A percentile compares a stretch with the other conserved stretches of the same genome.
Evolutionary conservation across 2,797 vertebrate genomes (phyloP).

Genomic region (Tapirus indicus): DNA sequence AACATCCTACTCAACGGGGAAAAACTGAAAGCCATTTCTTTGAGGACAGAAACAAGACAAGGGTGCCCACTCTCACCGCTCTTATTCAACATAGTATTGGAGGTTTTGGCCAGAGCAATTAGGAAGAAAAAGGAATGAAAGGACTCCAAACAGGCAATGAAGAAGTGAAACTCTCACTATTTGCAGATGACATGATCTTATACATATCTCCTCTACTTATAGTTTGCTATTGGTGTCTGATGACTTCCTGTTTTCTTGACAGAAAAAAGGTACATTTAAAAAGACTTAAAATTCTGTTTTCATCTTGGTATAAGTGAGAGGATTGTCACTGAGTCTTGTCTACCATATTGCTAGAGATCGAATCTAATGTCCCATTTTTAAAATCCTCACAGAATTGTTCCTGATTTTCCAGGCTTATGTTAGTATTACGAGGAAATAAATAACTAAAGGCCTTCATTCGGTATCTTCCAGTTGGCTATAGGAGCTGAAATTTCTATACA

Average conservation of each 20-base stretch:
- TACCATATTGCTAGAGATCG: neutral
- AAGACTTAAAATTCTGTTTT: neutral
- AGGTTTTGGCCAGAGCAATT: too few species aligned
- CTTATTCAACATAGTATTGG: too few species aligned
- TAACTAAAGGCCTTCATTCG: neutral
- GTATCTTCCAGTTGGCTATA: neutral
- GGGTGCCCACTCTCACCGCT: too few species aligned
- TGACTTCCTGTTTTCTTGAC: neutral
- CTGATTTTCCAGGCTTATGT: conserved; percentile 1
- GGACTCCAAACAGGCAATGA: too few species aligned
- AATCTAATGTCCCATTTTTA: neutral
- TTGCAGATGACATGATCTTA: too few species aligned
- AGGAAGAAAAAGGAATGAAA: too few species aligned
- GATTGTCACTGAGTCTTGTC: neutral
- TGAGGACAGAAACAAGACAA: too few species aligned
- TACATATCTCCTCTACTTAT: neutral
- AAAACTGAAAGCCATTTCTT: too few species aligned
- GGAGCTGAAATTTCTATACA: neutral
- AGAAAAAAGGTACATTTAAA: neutral
- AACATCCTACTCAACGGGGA: too few species aligned
- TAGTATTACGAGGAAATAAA: neutral
- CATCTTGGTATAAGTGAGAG: neutral
- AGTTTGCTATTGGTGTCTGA: neutral
- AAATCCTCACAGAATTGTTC: conserved; percentile 1
- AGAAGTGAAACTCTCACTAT: too few species aligned